phyloP scores from a whole-genome alignment of 1,140 invertebrate species.

The Drosophila pectinifera region DNA sequence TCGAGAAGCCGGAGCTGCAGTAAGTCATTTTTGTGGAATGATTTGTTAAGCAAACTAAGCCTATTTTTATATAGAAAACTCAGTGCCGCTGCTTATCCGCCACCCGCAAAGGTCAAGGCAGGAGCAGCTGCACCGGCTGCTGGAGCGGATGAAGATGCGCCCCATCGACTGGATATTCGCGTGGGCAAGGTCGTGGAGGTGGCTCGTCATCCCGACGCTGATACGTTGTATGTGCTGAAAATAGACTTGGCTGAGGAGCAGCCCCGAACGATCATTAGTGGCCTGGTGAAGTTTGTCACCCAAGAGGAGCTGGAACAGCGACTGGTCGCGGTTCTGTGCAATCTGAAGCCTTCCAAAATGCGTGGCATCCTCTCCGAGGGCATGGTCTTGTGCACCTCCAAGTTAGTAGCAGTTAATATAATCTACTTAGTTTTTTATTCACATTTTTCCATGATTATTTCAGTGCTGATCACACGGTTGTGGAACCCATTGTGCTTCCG shows the following conservation, averaged over 20 bases:
- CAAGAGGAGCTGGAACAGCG: conserved; percentile 94
- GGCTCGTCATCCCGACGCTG: conserved; percentile 97
- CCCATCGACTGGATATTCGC: conserved; percentile 93
- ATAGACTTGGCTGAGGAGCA: conserved; percentile 92
- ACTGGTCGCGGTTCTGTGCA: conserved; percentile 95
- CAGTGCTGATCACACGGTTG: conserved; percentile 90
- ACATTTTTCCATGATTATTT: conserved; percentile 7
- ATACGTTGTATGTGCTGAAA: conserved; percentile 96
- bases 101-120: conserved; percentile 87
- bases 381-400: conserved; percentile 96
- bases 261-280: conserved; percentile 93
- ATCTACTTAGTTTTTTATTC: background rate
- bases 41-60: background rate
- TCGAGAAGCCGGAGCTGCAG: conserved; percentile 92
- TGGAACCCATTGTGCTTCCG: conserved; percentile 94
- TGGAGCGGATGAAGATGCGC: conserved; percentile 88
- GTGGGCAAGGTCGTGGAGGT: conserved; percentile 97
- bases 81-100: conserved; percentile 92
- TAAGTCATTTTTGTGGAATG: conserved; percentile 53
- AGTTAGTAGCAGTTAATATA: conserved; percentile 86
- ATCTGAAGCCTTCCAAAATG: conserved; percentile 97
- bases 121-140: conserved; percentile 66
- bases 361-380: conserved; percentile 94
- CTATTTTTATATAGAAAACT: conserved; percentile 80
- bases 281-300: conserved; percentile 95